Conservation (phyloP, 2,113 vertebrate species). For the Numenius arquata region DNA sequence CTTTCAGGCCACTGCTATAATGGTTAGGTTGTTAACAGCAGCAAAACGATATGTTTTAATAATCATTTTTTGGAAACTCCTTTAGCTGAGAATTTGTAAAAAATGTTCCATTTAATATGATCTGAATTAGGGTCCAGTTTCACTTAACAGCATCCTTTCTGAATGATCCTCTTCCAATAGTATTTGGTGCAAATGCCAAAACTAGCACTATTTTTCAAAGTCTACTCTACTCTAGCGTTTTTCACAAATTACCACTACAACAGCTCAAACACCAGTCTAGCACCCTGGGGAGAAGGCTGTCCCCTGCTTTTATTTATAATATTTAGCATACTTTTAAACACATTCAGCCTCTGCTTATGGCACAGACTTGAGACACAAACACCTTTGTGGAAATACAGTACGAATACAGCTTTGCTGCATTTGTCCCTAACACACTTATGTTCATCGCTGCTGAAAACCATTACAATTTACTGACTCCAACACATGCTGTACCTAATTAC, state of each 20-base stretch:
- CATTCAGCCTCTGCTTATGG: background rate
- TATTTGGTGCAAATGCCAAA: constrained; percentile 25
- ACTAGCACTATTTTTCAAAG: background rate
- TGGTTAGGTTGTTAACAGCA: constrained; percentile 20
- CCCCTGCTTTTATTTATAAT: background rate
- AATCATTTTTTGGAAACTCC: background rate
- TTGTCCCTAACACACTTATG: background rate
- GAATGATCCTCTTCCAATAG: constrained; percentile 37
- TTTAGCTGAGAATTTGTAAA: constrained; percentile 37
- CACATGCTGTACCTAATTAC: fast-evolving
- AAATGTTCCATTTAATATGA: constrained; percentile 15
- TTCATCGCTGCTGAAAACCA: background rate
- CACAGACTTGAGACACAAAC: background rate
- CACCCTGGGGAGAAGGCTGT: background rate
- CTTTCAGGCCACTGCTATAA: background rate
- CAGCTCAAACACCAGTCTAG: background rate
- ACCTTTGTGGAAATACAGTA: background rate
- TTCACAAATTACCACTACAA: constrained; percentile 31
- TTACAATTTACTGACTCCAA: background rate
- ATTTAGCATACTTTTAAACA: background rate
- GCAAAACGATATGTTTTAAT: constrained; percentile 24
- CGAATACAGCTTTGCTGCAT: background rate
- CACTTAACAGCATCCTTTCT: constrained; percentile 27
- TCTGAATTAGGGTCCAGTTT: background rate
- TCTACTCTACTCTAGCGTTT: background rate